Conservation (phyloP, 2,797 vertebrate species). For the Myotis pilosus region DNA sequence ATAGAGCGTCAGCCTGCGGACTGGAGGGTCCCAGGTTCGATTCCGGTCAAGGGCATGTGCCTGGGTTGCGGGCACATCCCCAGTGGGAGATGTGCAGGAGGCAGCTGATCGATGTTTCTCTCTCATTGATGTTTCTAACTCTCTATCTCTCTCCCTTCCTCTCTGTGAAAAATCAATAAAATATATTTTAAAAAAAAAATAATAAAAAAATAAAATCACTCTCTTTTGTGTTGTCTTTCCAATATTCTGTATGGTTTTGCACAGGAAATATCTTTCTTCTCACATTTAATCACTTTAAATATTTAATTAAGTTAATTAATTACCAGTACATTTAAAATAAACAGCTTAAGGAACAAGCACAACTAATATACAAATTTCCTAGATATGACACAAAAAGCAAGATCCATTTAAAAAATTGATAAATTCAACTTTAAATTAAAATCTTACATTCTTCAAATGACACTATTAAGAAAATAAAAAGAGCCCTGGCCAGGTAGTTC, state of each 20-base stretch:
- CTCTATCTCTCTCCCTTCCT: too few species aligned
- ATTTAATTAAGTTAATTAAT: conserved; percentile 7
- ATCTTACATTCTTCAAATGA: background rate
- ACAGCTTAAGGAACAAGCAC: background rate
- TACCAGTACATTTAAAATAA: conserved; percentile 14
- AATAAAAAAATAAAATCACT: background rate
- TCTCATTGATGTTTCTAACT: too few species aligned
- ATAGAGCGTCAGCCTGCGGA: too few species aligned
- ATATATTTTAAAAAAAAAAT: too few species aligned
- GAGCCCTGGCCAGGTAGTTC: background rate
- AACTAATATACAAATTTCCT: conserved; percentile 2
- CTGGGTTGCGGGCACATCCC: too few species aligned
- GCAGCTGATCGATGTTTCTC: too few species aligned
- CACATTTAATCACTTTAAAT: background rate
- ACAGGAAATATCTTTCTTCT: background rate
- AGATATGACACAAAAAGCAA: background rate
- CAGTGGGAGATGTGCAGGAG: too few species aligned
- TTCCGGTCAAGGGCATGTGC: too few species aligned
- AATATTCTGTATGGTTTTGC: background rate
- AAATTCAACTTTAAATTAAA: conserved; percentile 13
- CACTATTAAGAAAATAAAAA: conserved; percentile 13
- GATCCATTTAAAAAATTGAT: background rate
- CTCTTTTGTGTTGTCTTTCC: background rate
- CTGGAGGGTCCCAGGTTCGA: too few species aligned
- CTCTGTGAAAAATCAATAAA: too few species aligned